These are phyloP conservation scores for Spea hammondii DNA, from an alignment of 2,797 vertebrate genomes.

Conservation along the genomic window DNA sequence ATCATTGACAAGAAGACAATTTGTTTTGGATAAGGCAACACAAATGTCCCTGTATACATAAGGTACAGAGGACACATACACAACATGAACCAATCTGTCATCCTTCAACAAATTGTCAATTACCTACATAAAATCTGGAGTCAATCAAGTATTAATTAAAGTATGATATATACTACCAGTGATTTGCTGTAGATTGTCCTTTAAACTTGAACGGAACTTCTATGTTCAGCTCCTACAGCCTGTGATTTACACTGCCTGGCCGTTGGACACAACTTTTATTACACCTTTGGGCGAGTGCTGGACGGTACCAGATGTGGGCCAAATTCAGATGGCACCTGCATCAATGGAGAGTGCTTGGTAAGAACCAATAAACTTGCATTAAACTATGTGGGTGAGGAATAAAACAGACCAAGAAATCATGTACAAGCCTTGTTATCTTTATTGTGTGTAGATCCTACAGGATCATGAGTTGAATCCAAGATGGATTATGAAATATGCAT, in stretches of 20 bases:
- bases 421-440: no score
- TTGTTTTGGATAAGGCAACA: no score
- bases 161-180: background rate
- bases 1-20: no score
- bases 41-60: no score
- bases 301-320: slow-evolving; percentile 70
- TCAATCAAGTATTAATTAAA: background rate
- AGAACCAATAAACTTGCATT: slow-evolving; percentile 1
- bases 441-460: no score
- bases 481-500: no score
- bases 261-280: slow-evolving; percentile 72
- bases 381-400: no score
- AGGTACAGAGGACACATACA: no score
- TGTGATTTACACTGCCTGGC: slow-evolving; percentile 76
- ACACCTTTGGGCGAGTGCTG: slow-evolving; percentile 72
- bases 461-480: no score
- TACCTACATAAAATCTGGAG: background rate
- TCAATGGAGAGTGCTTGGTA: slow-evolving; percentile 69
- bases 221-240: slow-evolving; percentile 64
- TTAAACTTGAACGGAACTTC: background rate
- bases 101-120: background rate
- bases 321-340: slow-evolving; percentile 62
- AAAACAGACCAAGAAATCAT: no score
- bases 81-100: no score
- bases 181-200: background rate